Percentiles rank a stretch among this genome's conserved stretches.
Evolutionary conservation across 1,140 invertebrate genomes (phyloP).

Genomic region (Formica exsecta): DNA sequence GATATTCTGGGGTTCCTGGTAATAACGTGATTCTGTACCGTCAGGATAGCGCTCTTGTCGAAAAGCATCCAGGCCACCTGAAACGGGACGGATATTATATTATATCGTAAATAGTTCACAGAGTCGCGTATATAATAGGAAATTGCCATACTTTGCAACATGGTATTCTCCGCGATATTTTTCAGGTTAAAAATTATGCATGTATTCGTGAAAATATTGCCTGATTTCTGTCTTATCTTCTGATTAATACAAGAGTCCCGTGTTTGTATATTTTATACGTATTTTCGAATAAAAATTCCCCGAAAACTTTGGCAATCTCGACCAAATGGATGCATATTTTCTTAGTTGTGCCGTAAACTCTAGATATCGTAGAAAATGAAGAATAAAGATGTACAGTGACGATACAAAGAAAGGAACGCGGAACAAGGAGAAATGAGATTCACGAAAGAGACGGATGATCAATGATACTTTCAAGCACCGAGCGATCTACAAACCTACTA

Average conservation of each 20-base stretch:
- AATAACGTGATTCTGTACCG: constrained; percentile 96
- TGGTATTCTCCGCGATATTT: background rate
- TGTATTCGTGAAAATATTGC: background rate
- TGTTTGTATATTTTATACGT: background rate
- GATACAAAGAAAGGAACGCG: constrained; percentile 25
- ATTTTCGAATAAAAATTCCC: background rate
- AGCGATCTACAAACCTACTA: constrained; percentile 72
- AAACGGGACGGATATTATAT: constrained; percentile 77
- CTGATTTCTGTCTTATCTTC: background rate
- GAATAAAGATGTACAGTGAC: constrained; percentile 7
- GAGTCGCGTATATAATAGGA: constrained; percentile 44
- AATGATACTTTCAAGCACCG: constrained; percentile 71
- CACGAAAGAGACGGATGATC: constrained; percentile 68
- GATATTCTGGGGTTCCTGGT: constrained; percentile 96
- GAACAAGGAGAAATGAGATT: constrained; percentile 50
- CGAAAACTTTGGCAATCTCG: background rate
- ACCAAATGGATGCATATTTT: background rate
- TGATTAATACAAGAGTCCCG: background rate
- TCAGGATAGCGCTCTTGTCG: constrained; percentile 96
- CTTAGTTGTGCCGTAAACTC: constrained; percentile 6
- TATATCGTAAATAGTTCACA: constrained; percentile 71
- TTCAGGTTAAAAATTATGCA: constrained; percentile 5
- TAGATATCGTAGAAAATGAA: background rate
- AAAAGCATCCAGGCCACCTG: constrained; percentile 98
- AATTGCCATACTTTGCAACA: constrained; percentile 32